These are phyloP conservation scores for Ctenodactylus gundi DNA, from an alignment of 2,113 vertebrate species.

Conservation along the genomic window DNA sequence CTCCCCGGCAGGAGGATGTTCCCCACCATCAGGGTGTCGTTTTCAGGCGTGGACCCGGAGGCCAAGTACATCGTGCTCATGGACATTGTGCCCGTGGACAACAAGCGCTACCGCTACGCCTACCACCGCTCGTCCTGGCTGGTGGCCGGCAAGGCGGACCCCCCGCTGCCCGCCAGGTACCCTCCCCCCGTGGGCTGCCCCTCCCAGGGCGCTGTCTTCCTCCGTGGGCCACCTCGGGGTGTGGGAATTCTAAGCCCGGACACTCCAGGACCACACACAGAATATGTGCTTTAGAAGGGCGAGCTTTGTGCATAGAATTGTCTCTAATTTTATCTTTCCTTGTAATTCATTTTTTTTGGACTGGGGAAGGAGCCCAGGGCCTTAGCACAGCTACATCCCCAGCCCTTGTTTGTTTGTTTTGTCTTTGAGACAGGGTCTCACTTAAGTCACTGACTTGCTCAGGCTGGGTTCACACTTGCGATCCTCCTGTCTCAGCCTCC, in stretches of 20 bases:
- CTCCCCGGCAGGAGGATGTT: constrained; percentile 94
- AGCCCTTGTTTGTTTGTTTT: no score
- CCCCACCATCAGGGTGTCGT: constrained; percentile 98
- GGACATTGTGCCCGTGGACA: constrained; percentile 99
- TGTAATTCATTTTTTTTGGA: not conserved
- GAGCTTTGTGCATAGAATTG: not conserved
- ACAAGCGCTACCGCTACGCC: constrained; percentile 98
- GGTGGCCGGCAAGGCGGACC: constrained; percentile 98
- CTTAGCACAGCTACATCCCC: no score
- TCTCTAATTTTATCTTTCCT: not conserved
- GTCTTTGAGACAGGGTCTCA: no score
- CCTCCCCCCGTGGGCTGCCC: constrained; percentile 68
- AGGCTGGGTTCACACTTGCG: no score
- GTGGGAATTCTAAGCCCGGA: not conserved
- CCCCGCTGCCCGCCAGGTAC: constrained; percentile 96
- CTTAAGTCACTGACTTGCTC: no score
- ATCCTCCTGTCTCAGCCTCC: no score
- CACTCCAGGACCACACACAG: not conserved
- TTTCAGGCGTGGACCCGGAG: constrained; percentile 97
- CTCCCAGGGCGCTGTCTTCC: not conserved
- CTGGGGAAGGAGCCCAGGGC: no score
- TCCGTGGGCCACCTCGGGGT: not conserved
- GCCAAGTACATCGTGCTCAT: constrained; percentile 98
- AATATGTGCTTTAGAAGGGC: not conserved
- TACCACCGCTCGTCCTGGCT: constrained; percentile 99